Evolutionary conservation across 2,888 invertebrate species (phyloP).

Genomic region (Drosophila setosimentum): DNA sequence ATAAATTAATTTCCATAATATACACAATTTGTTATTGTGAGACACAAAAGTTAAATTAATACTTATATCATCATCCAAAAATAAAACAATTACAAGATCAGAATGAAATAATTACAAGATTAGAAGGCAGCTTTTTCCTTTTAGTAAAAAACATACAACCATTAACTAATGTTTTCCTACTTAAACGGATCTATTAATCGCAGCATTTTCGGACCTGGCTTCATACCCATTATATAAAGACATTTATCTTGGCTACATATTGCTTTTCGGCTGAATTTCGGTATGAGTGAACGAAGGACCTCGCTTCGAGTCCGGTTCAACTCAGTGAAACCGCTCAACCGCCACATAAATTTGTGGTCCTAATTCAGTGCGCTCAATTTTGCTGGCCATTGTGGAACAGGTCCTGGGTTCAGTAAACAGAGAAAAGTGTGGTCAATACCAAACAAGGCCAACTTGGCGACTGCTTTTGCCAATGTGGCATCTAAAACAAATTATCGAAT

Average conservation of each 20-base stretch:
- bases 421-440: slow-evolving; percentile 40
- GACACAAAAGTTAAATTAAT: neutral
- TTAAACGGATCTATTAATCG: slow-evolving; percentile 16
- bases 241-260: slow-evolving; percentile 21
- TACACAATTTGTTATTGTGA: neutral
- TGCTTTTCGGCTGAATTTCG: neutral
- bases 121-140: neutral
- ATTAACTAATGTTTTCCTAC: neutral
- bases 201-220: neutral
- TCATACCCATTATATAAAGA: slow-evolving; percentile 17
- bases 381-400: slow-evolving; percentile 17
- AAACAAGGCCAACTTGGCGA: slow-evolving; percentile 38
- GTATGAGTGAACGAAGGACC: neutral
- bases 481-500: slow-evolving; percentile 68
- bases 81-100: neutral
- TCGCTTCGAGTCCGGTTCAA: neutral
- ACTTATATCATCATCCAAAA: neutral
- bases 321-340: slow-evolving; percentile 21
- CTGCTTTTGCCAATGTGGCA: slow-evolving; percentile 39
- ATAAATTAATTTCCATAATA: neutral
- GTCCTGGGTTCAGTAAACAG: slow-evolving; percentile 19
- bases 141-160: neutral
- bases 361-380: slow-evolving; percentile 64
- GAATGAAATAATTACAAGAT: neutral
- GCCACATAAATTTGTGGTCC: slow-evolving; percentile 67